Percentiles rank a stretch among this genome's conserved stretches.
phyloP scores from a whole-genome alignment of 2,797 vertebrate genomes.

The Kryptopterus vitreolus region DNA sequence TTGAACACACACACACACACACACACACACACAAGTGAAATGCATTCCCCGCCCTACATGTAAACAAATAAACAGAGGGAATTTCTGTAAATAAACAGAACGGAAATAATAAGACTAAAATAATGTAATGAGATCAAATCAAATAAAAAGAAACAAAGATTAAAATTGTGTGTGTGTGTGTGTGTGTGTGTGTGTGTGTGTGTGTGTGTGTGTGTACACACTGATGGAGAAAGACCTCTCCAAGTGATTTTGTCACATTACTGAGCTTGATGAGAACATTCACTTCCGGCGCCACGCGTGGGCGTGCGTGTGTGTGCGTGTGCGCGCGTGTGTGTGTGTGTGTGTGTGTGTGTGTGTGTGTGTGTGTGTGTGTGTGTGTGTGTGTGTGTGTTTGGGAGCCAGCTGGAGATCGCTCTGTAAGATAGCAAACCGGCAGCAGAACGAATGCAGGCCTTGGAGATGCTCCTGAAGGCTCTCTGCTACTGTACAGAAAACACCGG shows the following conservation, averaged over 20 bases:
- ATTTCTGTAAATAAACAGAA: too few species aligned
- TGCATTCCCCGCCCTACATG: too few species aligned
- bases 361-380: conserved; percentile 17
- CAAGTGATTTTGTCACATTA: conserved; percentile 13
- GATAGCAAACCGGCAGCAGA: conserved; percentile 55
- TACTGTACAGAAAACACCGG: conserved; percentile 17
- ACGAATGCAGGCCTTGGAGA: conserved; percentile 51
- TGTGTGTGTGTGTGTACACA: neutral
- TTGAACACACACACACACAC: too few species aligned
- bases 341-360: neutral
- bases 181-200: neutral
- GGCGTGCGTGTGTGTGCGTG: too few species aligned
- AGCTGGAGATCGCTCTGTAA: conserved; percentile 49
- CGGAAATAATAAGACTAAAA: too few species aligned
- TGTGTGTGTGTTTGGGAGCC: conserved; percentile 13
- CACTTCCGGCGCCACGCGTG: neutral
- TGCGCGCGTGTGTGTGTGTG: conserved; percentile 16
- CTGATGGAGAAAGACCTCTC: neutral
- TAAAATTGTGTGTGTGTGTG: neutral
- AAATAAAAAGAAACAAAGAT: too few species aligned
- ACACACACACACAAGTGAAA: too few species aligned
- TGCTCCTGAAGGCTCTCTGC: conserved; percentile 34
- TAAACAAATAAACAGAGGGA: too few species aligned
- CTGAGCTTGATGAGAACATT: conserved; percentile 20
- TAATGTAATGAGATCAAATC: too few species aligned